A percentile compares a stretch with the other conserved stretches of the same genome.
Conservation (phyloP, 1,140 invertebrate species). For the Pristionchus pacificus region DNA sequence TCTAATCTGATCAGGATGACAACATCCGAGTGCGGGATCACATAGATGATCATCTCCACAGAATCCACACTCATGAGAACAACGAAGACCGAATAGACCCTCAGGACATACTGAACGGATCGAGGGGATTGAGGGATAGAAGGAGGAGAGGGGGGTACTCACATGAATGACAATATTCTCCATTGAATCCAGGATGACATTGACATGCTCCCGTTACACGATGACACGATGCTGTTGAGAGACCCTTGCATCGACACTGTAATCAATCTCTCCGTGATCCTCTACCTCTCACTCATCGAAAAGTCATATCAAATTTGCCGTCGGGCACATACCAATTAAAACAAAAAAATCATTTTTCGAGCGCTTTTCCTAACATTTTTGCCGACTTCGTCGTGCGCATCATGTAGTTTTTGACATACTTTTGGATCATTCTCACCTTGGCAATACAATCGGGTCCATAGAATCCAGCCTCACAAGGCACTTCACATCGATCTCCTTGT, state of each 20-base stretch:
- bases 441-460: slow-evolving; percentile 59
- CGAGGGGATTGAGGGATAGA: neutral
- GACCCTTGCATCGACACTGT: slow-evolving; percentile 53
- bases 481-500: slow-evolving; percentile 68
- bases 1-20: slow-evolving; percentile 60
- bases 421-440: no score
- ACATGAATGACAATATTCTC: slow-evolving; percentile 70
- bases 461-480: slow-evolving; percentile 51
- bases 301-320: no score
- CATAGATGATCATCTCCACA: slow-evolving; percentile 63
- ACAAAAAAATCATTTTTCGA: no score
- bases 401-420: no score
- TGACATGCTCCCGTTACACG: slow-evolving; percentile 71
- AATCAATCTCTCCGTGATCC: no score
- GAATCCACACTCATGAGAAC: slow-evolving; percentile 45
- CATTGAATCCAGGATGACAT: slow-evolving; percentile 78
- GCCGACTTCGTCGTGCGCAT: no score
- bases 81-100: slow-evolving; percentile 65
- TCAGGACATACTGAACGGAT: slow-evolving; percentile 55
- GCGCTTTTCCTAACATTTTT: no score
- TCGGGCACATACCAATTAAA: no score
- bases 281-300: no score
- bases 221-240: slow-evolving; percentile 23
- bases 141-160: slow-evolving; percentile 30
- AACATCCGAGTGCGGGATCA: slow-evolving; percentile 75